A percentile compares a stretch with the other conserved stretches of the same genome.
These are phyloP conservation scores for Micrasema longulum DNA, from an alignment of 1,140 invertebrate genomes.

Conservation along the genomic window DNA sequence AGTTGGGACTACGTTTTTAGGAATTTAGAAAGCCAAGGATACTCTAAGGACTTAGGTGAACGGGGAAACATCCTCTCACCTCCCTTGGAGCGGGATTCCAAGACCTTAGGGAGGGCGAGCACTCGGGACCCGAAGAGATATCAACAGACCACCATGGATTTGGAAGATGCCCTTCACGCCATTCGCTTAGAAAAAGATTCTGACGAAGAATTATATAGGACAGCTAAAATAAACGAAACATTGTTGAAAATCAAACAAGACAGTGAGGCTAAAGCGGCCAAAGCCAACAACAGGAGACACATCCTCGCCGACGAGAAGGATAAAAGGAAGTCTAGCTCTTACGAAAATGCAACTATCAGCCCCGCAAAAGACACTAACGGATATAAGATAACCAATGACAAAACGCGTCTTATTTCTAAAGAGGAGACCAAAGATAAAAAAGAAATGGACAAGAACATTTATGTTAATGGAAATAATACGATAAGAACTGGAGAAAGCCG, in stretches of 20 bases:
- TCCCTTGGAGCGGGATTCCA: conserved; percentile 63
- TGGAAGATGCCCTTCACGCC: conserved; percentile 68
- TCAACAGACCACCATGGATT: conserved; percentile 63
- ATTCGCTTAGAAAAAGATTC: conserved; percentile 62
- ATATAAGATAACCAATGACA: conserved; percentile 59
- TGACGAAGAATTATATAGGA: conserved; percentile 65
- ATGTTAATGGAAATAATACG: conserved; percentile 58
- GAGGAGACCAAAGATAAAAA: conserved; percentile 66
- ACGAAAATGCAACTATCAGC: conserved; percentile 58
- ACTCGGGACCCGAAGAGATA: conserved; percentile 62
- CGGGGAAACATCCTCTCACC: conserved; percentile 71
- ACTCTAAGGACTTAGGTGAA: conserved; percentile 76
- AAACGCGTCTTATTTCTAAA: conserved; percentile 63
- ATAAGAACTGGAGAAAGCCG: conserved; percentile 59
- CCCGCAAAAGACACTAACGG: conserved; percentile 57
- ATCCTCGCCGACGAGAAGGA: conserved; percentile 58
- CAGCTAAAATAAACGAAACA: conserved; percentile 69
- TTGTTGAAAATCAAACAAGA: conserved; percentile 67
- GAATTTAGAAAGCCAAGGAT: conserved; percentile 79
- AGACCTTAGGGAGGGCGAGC: conserved; percentile 62
- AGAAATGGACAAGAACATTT: conserved; percentile 63
- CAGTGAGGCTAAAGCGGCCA: conserved; percentile 60
- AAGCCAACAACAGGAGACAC: conserved; percentile 58
- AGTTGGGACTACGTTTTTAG: conserved; percentile 84
- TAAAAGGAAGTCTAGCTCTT: conserved; percentile 46